These are phyloP conservation scores for Herpailurus yagouaroundi DNA, from an alignment of 2,113 vertebrate genomes.

Conservation along the genomic window DNA sequence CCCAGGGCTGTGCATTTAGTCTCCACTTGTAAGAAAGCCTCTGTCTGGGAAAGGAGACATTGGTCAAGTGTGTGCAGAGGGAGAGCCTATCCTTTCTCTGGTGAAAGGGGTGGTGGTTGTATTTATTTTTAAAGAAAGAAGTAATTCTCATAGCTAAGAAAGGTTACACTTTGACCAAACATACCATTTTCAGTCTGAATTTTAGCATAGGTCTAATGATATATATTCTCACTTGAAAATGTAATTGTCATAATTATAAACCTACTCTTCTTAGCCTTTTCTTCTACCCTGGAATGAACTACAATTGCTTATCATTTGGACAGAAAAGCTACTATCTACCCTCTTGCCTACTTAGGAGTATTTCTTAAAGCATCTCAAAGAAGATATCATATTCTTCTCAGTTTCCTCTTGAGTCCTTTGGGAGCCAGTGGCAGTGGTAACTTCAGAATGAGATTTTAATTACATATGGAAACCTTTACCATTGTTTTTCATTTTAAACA, in stretches of 20 bases:
- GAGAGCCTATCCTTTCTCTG: background rate
- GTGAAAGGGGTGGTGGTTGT: background rate
- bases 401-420: conserved; percentile 63
- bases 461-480: conserved; percentile 58
- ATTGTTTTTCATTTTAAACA: conserved; percentile 63
- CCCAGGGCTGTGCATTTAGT: background rate
- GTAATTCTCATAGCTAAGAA: conserved; percentile 4
- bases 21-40: background rate
- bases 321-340: conserved; percentile 49
- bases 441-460: conserved; percentile 71
- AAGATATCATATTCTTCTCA: conserved; percentile 58
- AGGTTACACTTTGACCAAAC: conserved; percentile 20
- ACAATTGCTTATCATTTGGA: conserved; percentile 62
- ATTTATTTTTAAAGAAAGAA: conserved; percentile 41
- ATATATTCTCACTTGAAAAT: conserved; percentile 45
- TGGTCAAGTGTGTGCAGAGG: background rate
- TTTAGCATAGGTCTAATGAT: conserved; percentile 26
- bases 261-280: conserved; percentile 40
- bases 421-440: conserved; percentile 33
- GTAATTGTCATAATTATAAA: conserved; percentile 43
- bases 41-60: background rate
- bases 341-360: conserved; percentile 47
- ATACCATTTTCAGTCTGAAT: conserved; percentile 2
- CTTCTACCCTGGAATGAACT: conserved; percentile 34
- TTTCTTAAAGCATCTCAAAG: conserved; percentile 58